Evolutionary conservation across 2,888 invertebrate genomes (phyloP).

Genomic region (Pollenia amentaria): DNA sequence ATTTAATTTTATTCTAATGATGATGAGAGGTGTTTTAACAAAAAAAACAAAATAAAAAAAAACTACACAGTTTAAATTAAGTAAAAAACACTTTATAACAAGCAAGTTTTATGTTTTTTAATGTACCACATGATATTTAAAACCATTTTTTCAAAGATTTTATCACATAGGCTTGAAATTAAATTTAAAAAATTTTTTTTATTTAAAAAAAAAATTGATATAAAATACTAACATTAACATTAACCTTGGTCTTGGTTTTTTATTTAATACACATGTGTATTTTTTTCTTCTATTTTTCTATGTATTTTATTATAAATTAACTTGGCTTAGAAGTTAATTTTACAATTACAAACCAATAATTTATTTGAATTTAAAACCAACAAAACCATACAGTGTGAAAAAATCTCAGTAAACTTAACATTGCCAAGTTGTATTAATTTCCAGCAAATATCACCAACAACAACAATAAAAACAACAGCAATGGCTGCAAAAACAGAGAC

Average conservation of each 20-base stretch:
- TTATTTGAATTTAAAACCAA: slow-evolving; percentile 28
- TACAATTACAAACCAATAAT: slow-evolving; percentile 56
- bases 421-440: slow-evolving; percentile 66
- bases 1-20: slow-evolving; percentile 49
- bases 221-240: slow-evolving; percentile 67
- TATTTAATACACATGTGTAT: slow-evolving; percentile 17
- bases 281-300: background rate
- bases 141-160: slow-evolving; percentile 14
- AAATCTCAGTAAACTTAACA: slow-evolving; percentile 53
- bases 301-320: slow-evolving; percentile 25
- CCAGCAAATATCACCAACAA: slow-evolving; percentile 34
- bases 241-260: slow-evolving; percentile 72
- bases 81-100: slow-evolving; percentile 36
- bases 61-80: slow-evolving; percentile 28
- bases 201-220: slow-evolving; percentile 41
- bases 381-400: slow-evolving; percentile 47
- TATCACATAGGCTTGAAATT: slow-evolving; percentile 67
- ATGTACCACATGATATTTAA: slow-evolving; percentile 33
- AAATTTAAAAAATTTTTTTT: slow-evolving; percentile 38
- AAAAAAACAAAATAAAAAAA: background rate
- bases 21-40: slow-evolving; percentile 23
- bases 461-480: slow-evolving; percentile 24
- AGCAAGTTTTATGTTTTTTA: slow-evolving; percentile 39
- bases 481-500: background rate
- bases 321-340: slow-evolving; percentile 65